Base-by-base conservation (phyloP, 2,888 invertebrate genomes). In the Acrobeloides nanus region DNA sequence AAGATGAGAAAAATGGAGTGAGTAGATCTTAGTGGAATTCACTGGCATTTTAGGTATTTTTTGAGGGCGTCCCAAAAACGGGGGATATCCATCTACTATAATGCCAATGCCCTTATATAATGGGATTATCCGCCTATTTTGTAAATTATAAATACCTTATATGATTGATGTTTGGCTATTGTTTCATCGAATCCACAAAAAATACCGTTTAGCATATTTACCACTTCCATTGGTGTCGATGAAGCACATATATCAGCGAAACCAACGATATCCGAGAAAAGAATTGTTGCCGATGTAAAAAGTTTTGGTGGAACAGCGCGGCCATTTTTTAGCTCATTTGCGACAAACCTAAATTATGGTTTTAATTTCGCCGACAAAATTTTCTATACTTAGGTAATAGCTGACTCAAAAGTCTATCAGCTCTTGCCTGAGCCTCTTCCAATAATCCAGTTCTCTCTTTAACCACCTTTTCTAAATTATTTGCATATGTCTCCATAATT, bases 401-500 rank as follows among this genome's bases (percentile, higher is more conserved):
- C 48, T 72, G 70, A 35, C 57, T 53, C 12, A 70, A 53, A 0
- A 70, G 57, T 24, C 61, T 54, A 45, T 72, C 71, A 1, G 70
- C 71, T 43, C 63, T 46, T 4, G 51, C 41, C 37, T 70, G 69
- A 1, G 71, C 72, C 42, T 72, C 72, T 40, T 72, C 72, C 44
- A 71, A 54, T 67, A 72, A 66, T 50, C 66, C 68, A 20, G 72
- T 72, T 47, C 72, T 45, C 31, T 72, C 72, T 21, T 66, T 55
- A 6, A 72, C 72, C 6, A 72, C 25, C 35, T 72, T 71, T 50
- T 72, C 72, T 33, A 72, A 51, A 45, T 72, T 72, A 40, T 72
- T 72, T 10, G 72, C 68, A 38, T 71, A 71, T 50, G 69, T 68
- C 40, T 61, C 61, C 61, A 61, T 62, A 34, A 63, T 58, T 17